Percentiles rank a stretch among this genome's conserved stretches.
Conservation (phyloP, 2,888 invertebrate genomes). For the Drosophila meridiana region DNA sequence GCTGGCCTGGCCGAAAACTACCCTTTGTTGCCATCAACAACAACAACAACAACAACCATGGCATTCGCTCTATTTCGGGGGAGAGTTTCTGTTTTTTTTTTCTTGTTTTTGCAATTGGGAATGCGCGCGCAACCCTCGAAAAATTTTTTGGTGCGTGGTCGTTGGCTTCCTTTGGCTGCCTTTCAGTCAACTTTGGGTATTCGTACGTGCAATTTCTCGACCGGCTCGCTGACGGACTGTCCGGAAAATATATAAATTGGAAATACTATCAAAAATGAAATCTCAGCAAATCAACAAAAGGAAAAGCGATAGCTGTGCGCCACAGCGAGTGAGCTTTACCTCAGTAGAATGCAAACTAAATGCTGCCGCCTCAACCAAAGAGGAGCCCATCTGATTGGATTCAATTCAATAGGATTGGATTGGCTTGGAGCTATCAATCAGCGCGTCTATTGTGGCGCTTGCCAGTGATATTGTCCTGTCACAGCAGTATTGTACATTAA, state of each 20-base stretch:
- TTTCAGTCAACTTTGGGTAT: conserved; percentile 85
- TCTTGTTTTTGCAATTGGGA: conserved; percentile 61
- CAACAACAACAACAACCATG: conserved; percentile 30
- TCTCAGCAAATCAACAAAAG: conserved; percentile 3
- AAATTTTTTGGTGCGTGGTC: conserved; percentile 46
- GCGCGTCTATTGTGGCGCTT: conserved; percentile 82
- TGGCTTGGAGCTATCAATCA: neutral
- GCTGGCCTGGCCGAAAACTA: conserved; percentile 31
- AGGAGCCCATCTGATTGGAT: conserved; percentile 5
- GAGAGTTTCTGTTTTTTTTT: conserved; percentile 53
- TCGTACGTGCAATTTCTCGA: conserved; percentile 84
- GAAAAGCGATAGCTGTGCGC: neutral
- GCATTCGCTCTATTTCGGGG: conserved; percentile 52
- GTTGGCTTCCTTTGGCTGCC: conserved; percentile 75
- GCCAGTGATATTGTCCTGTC: conserved; percentile 98
- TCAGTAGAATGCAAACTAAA: neutral
- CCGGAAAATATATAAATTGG: neutral
- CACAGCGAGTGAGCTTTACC: neutral
- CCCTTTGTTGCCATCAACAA: conserved; percentile 44
- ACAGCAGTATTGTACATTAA: conserved; percentile 93
- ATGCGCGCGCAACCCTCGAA: conserved; percentile 76
- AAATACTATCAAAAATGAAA: neutral
- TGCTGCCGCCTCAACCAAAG: neutral
- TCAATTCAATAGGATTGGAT: too few relatives aligned
- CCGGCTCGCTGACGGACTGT: conserved; percentile 66